Evolutionary conservation across 2,888 invertebrate species (phyloP).

Genomic region (Lepidocyrtinus sp.): DNA sequence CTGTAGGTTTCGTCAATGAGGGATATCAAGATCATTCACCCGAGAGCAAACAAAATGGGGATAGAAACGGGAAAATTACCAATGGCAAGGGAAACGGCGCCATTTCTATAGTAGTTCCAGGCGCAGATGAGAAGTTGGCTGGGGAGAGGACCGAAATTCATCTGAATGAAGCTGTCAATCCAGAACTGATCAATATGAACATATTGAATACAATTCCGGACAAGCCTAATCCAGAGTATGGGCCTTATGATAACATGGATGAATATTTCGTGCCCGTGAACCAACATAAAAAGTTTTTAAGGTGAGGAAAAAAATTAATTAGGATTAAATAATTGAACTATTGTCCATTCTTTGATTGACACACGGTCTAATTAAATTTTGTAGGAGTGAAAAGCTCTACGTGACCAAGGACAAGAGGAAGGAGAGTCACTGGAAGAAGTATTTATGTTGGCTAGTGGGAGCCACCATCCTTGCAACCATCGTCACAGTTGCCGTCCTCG

Average conservation of each 20-base stretch:
- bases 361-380: no score
- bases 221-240: conserved; percentile 76
- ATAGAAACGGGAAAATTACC: conserved; percentile 45
- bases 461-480: conserved; percentile 79
- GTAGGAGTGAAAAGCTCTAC: conserved; percentile 86
- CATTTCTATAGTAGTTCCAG: conserved; percentile 44
- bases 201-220: conserved; percentile 77
- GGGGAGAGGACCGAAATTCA: conserved; percentile 17
- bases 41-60: conserved; percentile 42
- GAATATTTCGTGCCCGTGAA: conserved; percentile 90
- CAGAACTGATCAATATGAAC: conserved; percentile 83
- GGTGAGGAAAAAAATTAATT: conserved; percentile 75
- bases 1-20: conserved; percentile 64
- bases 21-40: conserved; percentile 55
- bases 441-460: conserved; percentile 81
- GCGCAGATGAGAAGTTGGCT: conserved; percentile 13
- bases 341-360: not conserved
- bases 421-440: conserved; percentile 78
- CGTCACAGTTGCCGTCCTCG: conserved; percentile 81
- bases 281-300: conserved; percentile 87
- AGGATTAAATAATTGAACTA: not conserved
- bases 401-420: conserved; percentile 86
- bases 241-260: conserved; percentile 79
- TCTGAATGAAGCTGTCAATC: conserved; percentile 80
- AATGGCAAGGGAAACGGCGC: conserved; percentile 33